Base-by-base conservation (phyloP, 2,113 vertebrate genomes). In the Strigops habroptila region DNA sequence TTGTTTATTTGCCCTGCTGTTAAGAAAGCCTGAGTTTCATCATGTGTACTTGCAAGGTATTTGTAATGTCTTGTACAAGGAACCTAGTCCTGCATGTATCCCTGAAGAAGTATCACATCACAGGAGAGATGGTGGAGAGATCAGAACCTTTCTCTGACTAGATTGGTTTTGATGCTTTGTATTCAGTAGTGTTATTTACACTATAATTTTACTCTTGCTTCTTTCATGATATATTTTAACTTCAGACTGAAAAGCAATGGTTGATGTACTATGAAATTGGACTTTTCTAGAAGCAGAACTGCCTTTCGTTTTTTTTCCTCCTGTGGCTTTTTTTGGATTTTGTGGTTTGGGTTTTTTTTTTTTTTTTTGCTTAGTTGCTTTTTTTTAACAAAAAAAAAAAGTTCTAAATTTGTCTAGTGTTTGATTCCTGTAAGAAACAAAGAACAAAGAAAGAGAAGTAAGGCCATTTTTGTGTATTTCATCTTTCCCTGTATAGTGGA, bases 381-480 rank as follows among this genome's bases (percentile, higher is more conserved):
- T 39, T 39, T 39, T 11, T 11, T n/a, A 59, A 35, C 57, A 59
- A 64, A 68, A 3, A 81, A 57, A 76, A 70, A 43, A 3, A 17
- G 5, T 79, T 85, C 57, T 37, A 24, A 17, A 35, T 88, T 88
- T 81, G 5, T 80, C 28, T 59, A 53, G 67, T 63, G 23, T 68
- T 88, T 51, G 28, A 70, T 88, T 90, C 27, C 14, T 69, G 78
- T 81, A 83, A 90, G 69, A 69, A 96, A 92, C 68, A 78, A 82
- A 83, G 43, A 95, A 92, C 60, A 79, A 84, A 86, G 46, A 90
- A 93, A 70, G 80, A 93, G 65, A 95, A 94, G 43, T 93, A 55
- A 78, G 57, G 22, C n/a, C 6, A 10, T 23, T 67, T 28, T 64
- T 86, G 17, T 57, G 14, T 69, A 28, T 35, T 80, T 80, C 52